These are phyloP conservation scores for Solea solea DNA, from an alignment of 2,113 vertebrate genomes.

Conservation along the genomic window DNA sequence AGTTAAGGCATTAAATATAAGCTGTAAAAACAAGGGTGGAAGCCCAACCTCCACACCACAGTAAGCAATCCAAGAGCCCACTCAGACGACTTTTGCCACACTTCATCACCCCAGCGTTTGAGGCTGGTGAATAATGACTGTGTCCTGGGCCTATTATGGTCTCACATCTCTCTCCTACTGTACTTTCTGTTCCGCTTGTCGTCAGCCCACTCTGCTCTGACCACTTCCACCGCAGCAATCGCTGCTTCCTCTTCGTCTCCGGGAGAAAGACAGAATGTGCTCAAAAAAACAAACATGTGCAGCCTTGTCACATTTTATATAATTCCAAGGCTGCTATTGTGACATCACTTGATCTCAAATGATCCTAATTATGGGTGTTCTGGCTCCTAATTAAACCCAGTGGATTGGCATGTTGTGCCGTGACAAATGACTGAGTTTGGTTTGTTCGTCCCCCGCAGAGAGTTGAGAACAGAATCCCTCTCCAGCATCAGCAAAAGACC, in stretches of 20 bases:
- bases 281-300: neutral
- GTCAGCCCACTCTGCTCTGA: slow-evolving; percentile 48
- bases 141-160: slow-evolving; percentile 6
- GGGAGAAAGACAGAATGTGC: neutral
- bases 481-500: slow-evolving; percentile 83
- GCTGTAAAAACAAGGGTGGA: neutral
- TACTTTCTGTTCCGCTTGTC: slow-evolving; percentile 42
- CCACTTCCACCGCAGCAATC: slow-evolving; percentile 20
- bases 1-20: neutral
- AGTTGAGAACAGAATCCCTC: slow-evolving; percentile 80
- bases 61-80: slow-evolving; percentile 67
- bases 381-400: neutral
- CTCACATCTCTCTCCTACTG: slow-evolving; percentile 15
- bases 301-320: neutral
- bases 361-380: neutral
- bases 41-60: slow-evolving; percentile 80
- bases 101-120: no score
- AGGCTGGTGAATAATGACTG: slow-evolving; percentile 29
- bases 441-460: slow-evolving; percentile 74
- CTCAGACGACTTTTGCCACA: slow-evolving; percentile 65
- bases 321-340: neutral
- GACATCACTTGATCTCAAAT: neutral
- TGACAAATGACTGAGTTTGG: slow-evolving; percentile 7
- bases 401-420: neutral
- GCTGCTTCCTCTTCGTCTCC: slow-evolving; percentile 33